These are phyloP conservation scores for Poecilia latipinna DNA, from an alignment of 2,113 vertebrate genomes.

Conservation along the genomic window DNA sequence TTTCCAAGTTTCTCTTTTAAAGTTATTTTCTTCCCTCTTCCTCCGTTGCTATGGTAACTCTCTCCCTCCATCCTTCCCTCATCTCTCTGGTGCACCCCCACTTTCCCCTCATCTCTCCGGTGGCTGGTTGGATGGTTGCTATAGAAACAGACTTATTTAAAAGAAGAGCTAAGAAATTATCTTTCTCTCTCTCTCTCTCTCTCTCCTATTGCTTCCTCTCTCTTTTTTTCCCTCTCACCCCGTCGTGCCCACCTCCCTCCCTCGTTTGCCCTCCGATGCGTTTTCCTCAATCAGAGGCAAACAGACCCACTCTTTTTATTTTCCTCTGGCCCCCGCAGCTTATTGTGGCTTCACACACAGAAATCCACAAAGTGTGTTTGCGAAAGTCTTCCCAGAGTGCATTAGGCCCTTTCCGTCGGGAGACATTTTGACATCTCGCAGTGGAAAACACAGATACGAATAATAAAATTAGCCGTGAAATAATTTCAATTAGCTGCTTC, in stretches of 20 bases:
- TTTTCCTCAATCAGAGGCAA: slow-evolving; percentile 43
- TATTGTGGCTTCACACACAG: slow-evolving; percentile 33
- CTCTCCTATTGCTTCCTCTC: slow-evolving; percentile 26
- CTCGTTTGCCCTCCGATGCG: background rate
- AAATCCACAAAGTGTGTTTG: slow-evolving; percentile 8
- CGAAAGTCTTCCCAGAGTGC: background rate
- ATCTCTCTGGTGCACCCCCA: slow-evolving; percentile 56
- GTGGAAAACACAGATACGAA: slow-evolving; percentile 8
- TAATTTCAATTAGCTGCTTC: slow-evolving; percentile 24
- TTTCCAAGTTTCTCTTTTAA: slow-evolving; percentile 23
- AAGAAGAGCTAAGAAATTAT: slow-evolving; percentile 80
- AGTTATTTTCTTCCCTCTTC: slow-evolving; percentile 63
- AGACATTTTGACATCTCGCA: slow-evolving; percentile 7
- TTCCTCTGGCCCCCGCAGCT: slow-evolving; percentile 34
- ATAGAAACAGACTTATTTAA: slow-evolving; percentile 83
- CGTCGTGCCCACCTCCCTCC: background rate
- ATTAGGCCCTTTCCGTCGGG: background rate
- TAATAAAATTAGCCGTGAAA: slow-evolving; percentile 9
- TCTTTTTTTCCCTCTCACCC: slow-evolving; percentile 12
- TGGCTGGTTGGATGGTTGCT: slow-evolving; percentile 77
- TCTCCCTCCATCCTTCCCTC: slow-evolving; percentile 40
- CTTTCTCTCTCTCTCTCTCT: slow-evolving; percentile 60
- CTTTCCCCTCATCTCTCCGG: slow-evolving; percentile 59
- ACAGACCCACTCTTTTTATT: slow-evolving; percentile 60
- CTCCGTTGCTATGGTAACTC: slow-evolving; percentile 75